Conservation (phyloP, 2,797 vertebrate genomes). For the Falco peregrinus region DNA sequence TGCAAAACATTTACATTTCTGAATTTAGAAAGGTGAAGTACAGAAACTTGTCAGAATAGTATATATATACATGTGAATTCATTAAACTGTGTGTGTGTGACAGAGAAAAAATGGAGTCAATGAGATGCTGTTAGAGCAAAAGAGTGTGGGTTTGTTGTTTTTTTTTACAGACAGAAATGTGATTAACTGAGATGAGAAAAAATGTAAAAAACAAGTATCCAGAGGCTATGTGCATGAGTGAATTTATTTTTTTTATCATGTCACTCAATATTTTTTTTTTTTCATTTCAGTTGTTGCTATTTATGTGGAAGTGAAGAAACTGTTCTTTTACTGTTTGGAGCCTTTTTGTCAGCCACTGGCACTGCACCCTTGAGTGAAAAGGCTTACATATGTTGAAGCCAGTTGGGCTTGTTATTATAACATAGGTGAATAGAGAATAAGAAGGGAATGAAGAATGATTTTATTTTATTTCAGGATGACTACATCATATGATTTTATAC, state of each 20-base stretch:
- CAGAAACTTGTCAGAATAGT: background rate
- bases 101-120: background rate
- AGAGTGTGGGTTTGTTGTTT: background rate
- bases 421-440: background rate
- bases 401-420: background rate
- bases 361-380: background rate
- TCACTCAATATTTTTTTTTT: background rate
- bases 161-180: background rate
- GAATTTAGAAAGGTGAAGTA: background rate
- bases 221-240: background rate
- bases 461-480: background rate
- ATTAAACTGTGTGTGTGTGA: background rate
- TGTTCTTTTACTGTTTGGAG: background rate
- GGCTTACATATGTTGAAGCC: background rate
- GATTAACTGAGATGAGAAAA: background rate
- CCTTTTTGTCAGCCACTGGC: background rate
- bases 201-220: background rate
- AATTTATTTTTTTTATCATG: background rate
- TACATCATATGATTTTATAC: background rate
- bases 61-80: background rate
- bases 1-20: background rate
- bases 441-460: background rate
- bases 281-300: background rate
- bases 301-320: background rate
- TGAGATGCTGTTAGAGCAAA: background rate